Conservation (phyloP, 2,797 vertebrate genomes). For the Sebastiscus tertius region DNA sequence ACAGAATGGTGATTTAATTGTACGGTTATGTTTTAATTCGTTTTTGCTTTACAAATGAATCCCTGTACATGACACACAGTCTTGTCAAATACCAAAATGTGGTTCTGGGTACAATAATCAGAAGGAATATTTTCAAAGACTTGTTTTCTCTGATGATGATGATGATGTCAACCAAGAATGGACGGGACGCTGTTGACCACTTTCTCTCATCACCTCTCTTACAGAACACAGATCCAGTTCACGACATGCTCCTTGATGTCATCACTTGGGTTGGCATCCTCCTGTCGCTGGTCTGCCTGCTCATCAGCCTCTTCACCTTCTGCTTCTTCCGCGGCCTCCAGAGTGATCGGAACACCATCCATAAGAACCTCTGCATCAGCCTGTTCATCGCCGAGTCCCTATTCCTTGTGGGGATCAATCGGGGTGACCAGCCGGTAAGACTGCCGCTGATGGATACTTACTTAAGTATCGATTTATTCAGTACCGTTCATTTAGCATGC, state of each 20-base stretch:
- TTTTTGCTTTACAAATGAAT: background rate
- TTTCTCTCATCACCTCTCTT: slow-evolving; percentile 22
- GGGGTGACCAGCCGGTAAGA: slow-evolving; percentile 95
- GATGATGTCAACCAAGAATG: background rate
- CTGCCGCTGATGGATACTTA: background rate
- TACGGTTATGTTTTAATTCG: slow-evolving; percentile 1
- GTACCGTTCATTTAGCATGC: background rate
- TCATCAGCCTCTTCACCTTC: slow-evolving; percentile 99
- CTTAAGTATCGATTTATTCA: background rate
- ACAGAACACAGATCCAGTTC: slow-evolving; percentile 90
- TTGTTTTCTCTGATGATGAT: background rate
- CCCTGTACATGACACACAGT: no score
- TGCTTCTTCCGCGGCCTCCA: slow-evolving; percentile 99
- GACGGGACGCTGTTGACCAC: background rate
- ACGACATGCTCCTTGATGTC: slow-evolving; percentile 95
- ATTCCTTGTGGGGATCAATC: slow-evolving; percentile 97
- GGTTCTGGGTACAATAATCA: background rate
- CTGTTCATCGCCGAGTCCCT: slow-evolving; percentile 97
- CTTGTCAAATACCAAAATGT: background rate
- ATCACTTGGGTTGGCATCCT: slow-evolving; percentile 99
- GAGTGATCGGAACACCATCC: slow-evolving; percentile 98
- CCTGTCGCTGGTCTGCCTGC: slow-evolving; percentile 95
- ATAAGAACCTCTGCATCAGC: slow-evolving; percentile 98
- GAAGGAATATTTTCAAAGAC: background rate
- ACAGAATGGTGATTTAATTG: slow-evolving; percentile 6